Conservation (phyloP, 1,140 invertebrate genomes). For the Zaprionus africanus region DNA sequence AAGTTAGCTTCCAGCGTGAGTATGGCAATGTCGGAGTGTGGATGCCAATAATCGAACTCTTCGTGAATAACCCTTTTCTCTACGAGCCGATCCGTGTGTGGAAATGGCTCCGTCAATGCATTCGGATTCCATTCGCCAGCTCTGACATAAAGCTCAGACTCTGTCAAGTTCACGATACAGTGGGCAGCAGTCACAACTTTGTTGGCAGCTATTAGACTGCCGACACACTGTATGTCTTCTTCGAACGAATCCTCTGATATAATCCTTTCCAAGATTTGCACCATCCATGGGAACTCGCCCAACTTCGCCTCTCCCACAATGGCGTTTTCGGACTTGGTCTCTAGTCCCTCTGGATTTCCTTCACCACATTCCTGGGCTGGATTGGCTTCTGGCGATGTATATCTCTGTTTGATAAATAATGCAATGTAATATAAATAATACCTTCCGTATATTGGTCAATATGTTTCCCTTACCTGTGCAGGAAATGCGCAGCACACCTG, state of each 20-base stretch:
- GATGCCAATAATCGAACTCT: neutral
- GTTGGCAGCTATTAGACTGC: neutral
- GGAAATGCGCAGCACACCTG: too few relatives aligned
- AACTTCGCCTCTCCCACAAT: neutral
- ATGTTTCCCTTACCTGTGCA: too few relatives aligned
- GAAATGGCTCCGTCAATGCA: neutral
- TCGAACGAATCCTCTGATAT: too few relatives aligned
- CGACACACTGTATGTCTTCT: neutral
- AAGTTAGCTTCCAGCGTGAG: neutral
- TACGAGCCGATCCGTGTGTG: neutral
- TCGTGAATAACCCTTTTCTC: neutral
- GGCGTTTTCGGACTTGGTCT: too few relatives aligned
- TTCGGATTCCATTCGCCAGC: neutral
- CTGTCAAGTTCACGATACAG: neutral
- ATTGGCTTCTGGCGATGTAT: too few relatives aligned
- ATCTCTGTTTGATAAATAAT: too few relatives aligned
- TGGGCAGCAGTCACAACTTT: neutral
- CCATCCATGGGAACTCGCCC: neutral
- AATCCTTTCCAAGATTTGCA: neutral
- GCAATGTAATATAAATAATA: too few relatives aligned
- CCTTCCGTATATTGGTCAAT: too few relatives aligned
- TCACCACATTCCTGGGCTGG: too few relatives aligned
- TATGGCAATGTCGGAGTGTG: neutral
- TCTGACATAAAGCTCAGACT: neutral
- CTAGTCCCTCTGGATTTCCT: too few relatives aligned